Conservation (phyloP, 2,797 vertebrate species). For the Sebastes alutus region DNA sequence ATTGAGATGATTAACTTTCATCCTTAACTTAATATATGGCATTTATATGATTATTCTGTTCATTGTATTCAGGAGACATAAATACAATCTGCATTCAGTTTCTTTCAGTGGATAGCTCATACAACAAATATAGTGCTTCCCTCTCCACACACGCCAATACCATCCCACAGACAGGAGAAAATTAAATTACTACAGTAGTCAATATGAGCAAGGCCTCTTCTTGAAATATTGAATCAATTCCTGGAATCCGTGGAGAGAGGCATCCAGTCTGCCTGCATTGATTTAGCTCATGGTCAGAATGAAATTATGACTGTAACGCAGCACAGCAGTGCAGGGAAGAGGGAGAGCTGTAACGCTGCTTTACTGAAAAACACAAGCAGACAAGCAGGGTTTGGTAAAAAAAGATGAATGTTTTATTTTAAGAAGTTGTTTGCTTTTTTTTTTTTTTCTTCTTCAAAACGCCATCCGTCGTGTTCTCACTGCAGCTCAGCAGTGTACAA, state of each 20-base stretch:
- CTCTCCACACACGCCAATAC: background rate
- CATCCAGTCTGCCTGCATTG: slow-evolving; percentile 64
- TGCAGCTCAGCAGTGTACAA: slow-evolving; percentile 57
- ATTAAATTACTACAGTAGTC: slow-evolving; percentile 64
- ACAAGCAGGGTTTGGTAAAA: slow-evolving; percentile 31
- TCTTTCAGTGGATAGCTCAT: background rate
- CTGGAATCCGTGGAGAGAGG: slow-evolving; percentile 61
- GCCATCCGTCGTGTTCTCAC: slow-evolving; percentile 42
- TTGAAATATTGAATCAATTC: slow-evolving; percentile 74
- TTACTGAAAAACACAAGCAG: slow-evolving; percentile 4
- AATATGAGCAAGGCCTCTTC: slow-evolving; percentile 57
- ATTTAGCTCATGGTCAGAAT: slow-evolving; percentile 69
- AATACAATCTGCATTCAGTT: fast-evolving
- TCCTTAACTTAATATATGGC: background rate
- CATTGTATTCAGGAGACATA: background rate
- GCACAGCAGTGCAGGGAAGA: background rate
- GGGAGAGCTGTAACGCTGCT: background rate
- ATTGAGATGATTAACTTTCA: background rate
- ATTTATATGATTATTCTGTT: background rate
- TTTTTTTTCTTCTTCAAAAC: slow-evolving; percentile 38
- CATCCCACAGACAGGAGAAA: slow-evolving; percentile 40
- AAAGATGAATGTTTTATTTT: slow-evolving; percentile 63
- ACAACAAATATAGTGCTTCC: background rate
- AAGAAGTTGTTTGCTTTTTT: slow-evolving; percentile 43
- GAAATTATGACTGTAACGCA: slow-evolving; percentile 54